phyloP scores from a whole-genome alignment of 2,888 invertebrate species.

The Liodrosophila aerea region DNA sequence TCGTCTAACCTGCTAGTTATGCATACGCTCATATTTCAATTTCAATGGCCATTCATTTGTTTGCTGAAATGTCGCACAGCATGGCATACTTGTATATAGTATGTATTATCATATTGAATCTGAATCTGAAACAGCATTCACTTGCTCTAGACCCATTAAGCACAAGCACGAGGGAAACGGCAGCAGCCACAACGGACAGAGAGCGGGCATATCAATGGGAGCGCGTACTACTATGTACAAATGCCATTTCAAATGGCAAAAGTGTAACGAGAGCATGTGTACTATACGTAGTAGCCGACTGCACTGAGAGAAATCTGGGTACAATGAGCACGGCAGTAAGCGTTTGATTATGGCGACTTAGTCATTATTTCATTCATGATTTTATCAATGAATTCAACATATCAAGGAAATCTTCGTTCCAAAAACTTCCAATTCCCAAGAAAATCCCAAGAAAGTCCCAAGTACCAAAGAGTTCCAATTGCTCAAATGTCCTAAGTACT shows the following conservation, averaged over 20 bases:
- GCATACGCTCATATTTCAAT: constrained; percentile 55
- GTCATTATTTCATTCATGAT: too few relatives aligned
- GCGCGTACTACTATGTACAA: constrained; percentile 48
- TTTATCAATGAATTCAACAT: too few relatives aligned
- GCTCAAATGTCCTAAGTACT: too few relatives aligned
- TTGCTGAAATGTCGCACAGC: constrained; percentile 57
- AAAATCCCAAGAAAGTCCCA: too few relatives aligned
- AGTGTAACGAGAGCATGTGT: constrained; percentile 34
- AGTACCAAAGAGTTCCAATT: too few relatives aligned
- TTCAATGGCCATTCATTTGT: constrained; percentile 47
- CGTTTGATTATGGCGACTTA: too few relatives aligned
- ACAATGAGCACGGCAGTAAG: too few relatives aligned
- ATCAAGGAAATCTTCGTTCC: too few relatives aligned
- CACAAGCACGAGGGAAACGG: constrained; percentile 42
- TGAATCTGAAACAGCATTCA: constrained; percentile 36
- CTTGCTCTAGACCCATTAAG: constrained; percentile 56
- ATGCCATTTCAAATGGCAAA: constrained; percentile 61
- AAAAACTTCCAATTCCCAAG: too few relatives aligned
- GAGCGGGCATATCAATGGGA: constrained; percentile 60
- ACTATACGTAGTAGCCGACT: neutral
- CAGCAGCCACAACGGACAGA: too few relatives aligned
- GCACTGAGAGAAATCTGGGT: constrained; percentile 34
- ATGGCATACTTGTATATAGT: constrained; percentile 10
- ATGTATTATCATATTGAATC: constrained; percentile 51
- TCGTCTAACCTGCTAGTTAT: constrained; percentile 6